Conservation (phyloP, 2,113 vertebrate species). For the Corynorhinus townsendii region DNA sequence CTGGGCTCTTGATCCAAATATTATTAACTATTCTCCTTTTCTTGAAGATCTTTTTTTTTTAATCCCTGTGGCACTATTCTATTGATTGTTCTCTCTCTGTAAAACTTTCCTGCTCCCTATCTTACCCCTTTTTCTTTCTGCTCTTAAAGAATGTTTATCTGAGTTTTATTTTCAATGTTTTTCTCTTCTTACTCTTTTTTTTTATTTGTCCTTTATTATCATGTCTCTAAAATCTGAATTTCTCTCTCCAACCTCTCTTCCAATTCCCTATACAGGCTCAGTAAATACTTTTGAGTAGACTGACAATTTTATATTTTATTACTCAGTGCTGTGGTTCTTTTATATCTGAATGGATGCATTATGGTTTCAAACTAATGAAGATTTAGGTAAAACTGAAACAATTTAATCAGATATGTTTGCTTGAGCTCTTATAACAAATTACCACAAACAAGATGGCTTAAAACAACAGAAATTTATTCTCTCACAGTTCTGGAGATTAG, state of each 20-base stretch:
- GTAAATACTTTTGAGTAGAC: neutral
- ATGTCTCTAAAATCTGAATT: neutral
- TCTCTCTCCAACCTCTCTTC: neutral
- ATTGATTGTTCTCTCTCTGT: neutral
- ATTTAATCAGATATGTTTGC: neutral
- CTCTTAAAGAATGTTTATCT: neutral
- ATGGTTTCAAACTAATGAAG: neutral
- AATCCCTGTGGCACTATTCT: neutral
- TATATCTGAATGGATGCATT: neutral
- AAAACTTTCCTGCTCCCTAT: neutral
- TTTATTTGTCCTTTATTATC: neutral
- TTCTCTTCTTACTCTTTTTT: neutral
- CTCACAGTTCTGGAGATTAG: neutral
- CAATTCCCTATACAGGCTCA: neutral
- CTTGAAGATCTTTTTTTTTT: neutral
- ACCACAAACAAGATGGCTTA: neutral
- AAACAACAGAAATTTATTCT: neutral
- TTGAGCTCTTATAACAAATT: neutral
- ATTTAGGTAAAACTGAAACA: neutral
- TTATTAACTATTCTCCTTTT: neutral
- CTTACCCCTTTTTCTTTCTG: neutral
- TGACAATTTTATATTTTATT: neutral
- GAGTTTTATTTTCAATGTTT: neutral
- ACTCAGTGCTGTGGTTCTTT: neutral
- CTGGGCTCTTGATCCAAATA: neutral